These are phyloP conservation scores for Tillus elongatus DNA, from an alignment of 2,888 invertebrate species.

Conservation along the genomic window DNA sequence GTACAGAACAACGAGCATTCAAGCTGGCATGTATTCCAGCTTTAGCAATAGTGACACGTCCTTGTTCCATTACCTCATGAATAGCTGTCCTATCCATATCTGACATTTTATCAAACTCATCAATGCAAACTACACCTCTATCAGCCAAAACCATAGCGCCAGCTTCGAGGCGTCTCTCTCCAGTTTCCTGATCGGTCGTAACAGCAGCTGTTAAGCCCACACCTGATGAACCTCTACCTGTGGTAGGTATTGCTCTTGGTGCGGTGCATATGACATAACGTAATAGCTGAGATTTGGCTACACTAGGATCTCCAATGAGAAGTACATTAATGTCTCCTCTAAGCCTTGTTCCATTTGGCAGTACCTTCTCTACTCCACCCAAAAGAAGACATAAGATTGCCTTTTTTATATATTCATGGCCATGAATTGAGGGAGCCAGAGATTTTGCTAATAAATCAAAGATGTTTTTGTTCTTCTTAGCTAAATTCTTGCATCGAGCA, in stretches of 20 bases:
- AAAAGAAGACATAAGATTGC: constrained; percentile 89
- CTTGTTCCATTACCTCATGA: constrained; percentile 99
- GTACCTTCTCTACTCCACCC: constrained; percentile 90
- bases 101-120: constrained; percentile 99
- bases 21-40: constrained; percentile 97
- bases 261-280: constrained; percentile 92
- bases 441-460: constrained; percentile 87
- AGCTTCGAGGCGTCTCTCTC: constrained; percentile 67
- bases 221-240: constrained; percentile 95
- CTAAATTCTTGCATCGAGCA: constrained; percentile 74
- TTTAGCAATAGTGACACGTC: constrained; percentile 93
- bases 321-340: constrained; percentile 57
- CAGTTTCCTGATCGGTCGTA: constrained; percentile 90
- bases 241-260: constrained; percentile 92
- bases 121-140: constrained; percentile 92
- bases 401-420: constrained; percentile 92
- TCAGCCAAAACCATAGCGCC: constrained; percentile 99
- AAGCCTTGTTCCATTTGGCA: constrained; percentile 84
- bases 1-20: constrained; percentile 93
- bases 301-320: constrained; percentile 96
- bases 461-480: constrained; percentile 64
- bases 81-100: constrained; percentile 98
- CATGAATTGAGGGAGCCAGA: constrained; percentile 95
- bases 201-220: constrained; percentile 99
- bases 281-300: constrained; percentile 93